phyloP scores from a whole-genome alignment of 2,797 vertebrate genomes.

The Borostomias antarcticus region DNA sequence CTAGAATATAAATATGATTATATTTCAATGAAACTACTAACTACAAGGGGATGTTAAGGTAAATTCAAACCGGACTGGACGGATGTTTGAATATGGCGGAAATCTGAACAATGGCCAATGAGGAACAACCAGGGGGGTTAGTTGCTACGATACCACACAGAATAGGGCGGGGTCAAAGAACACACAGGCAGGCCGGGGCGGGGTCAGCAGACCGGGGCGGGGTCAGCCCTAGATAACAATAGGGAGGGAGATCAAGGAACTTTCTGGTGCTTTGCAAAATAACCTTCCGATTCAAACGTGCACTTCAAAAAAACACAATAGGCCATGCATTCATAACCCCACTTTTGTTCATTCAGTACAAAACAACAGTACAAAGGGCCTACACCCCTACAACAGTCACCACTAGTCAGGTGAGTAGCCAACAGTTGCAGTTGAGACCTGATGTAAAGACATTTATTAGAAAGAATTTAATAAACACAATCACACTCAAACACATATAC shows the following conservation, averaged over 20 bases:
- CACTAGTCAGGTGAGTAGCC: no score
- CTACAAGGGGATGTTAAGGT: background rate
- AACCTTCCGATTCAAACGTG: background rate
- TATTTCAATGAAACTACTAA: background rate
- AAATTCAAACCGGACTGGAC: constrained; percentile 21
- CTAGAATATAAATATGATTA: background rate
- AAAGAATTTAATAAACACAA: background rate
- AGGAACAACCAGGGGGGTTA: constrained; percentile 11
- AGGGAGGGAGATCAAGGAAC: background rate
- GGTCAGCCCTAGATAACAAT: background rate
- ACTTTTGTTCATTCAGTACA: no score
- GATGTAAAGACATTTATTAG: no score
- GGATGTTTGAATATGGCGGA: constrained; percentile 75
- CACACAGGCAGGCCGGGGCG: constrained; percentile 2
- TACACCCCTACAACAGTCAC: background rate
- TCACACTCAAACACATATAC: background rate
- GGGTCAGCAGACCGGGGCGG: no score
- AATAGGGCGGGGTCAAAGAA: constrained; percentile 31
- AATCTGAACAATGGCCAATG: constrained; percentile 61
- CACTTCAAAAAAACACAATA: background rate
- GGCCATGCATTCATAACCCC: no score
- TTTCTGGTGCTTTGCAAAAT: background rate
- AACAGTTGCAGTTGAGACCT: background rate
- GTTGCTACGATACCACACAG: constrained; percentile 20
- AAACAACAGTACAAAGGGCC: no score